A percentile compares a stretch with the other conserved stretches of the same genome.
Evolutionary conservation across 2,113 vertebrate genomes (phyloP).

Genomic region (Pholis gunnellus): DNA sequence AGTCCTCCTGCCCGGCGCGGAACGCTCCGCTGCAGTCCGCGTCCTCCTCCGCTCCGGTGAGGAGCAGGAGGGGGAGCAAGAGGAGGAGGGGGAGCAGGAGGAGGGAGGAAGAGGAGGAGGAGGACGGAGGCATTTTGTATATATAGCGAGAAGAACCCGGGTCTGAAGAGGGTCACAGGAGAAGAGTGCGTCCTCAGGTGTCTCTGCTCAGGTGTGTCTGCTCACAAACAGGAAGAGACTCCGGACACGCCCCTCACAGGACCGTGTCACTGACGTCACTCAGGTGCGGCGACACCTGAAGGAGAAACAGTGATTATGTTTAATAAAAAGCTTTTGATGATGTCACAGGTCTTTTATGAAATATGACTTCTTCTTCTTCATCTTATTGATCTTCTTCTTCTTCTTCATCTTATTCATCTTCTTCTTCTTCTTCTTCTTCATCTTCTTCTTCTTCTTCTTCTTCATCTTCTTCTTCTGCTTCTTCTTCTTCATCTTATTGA

Average conservation of each 20-base stretch:
- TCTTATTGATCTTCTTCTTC: too few relatives aligned
- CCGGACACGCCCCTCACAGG: not conserved
- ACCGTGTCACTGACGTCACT: conserved; percentile 36
- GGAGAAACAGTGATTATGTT: too few relatives aligned
- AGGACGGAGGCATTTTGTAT: conserved; percentile 35
- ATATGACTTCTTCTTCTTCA: too few relatives aligned
- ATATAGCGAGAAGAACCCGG: not conserved
- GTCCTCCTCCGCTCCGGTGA: not conserved
- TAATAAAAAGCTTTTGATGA: too few relatives aligned
- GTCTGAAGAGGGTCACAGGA: too few relatives aligned
- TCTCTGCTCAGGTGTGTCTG: conserved; percentile 47
- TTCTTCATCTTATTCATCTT: too few relatives aligned
- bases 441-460: too few relatives aligned
- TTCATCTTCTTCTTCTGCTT: too few relatives aligned
- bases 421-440: too few relatives aligned
- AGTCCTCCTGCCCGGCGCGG: conserved; percentile 75
- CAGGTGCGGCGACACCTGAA: conserved; percentile 32
- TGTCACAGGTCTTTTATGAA: too few relatives aligned
- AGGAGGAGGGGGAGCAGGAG: not conserved
- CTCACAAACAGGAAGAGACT: conserved; percentile 40
- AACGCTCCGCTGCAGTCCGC: conserved; percentile 66
- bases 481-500: too few relatives aligned
- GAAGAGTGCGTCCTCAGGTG: not conserved
- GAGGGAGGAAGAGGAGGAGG: not conserved
- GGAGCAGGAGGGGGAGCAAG: not conserved